These are phyloP conservation scores for Pycnonotus jocosus DNA, from an alignment of 2,113 vertebrate species.

Conservation along the genomic window DNA sequence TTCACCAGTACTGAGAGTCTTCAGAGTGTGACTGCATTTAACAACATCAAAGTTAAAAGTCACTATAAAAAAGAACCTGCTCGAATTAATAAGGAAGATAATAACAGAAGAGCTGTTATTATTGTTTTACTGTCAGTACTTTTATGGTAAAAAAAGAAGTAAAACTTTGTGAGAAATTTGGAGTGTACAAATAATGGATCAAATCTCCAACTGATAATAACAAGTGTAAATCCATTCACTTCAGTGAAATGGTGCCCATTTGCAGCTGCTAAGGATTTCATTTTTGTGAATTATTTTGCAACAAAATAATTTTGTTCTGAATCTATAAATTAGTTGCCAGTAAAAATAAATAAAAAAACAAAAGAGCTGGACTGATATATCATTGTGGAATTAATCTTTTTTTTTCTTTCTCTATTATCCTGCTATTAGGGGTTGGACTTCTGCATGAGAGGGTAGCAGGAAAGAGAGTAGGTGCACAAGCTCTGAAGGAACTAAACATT, in stretches of 20 bases:
- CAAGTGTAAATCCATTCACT: neutral
- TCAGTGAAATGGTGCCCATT: neutral
- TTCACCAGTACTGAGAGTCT: slow-evolving; percentile 3
- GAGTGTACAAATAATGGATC: neutral
- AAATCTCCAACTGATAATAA: neutral
- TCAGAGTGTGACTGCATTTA: neutral
- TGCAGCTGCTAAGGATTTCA: neutral
- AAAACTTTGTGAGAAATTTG: neutral
- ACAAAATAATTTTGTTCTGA: neutral
- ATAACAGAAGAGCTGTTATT: neutral
- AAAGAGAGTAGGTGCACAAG: neutral
- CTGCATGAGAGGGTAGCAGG: neutral
- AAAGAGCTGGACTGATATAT: neutral
- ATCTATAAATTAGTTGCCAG: neutral
- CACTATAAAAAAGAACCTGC: neutral
- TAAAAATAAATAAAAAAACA: neutral
- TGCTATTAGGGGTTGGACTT: neutral
- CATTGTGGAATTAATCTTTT: neutral
- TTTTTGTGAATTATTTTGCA: neutral
- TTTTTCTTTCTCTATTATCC: neutral
- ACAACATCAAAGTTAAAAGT: slow-evolving; percentile 25
- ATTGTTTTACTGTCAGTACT: neutral
- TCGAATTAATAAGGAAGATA: neutral
- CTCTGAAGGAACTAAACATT: neutral
- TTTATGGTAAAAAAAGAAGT: neutral